These are phyloP conservation scores for Coluber constrictor DNA, from an alignment of 2,797 vertebrate species.

Conservation along the genomic window DNA sequence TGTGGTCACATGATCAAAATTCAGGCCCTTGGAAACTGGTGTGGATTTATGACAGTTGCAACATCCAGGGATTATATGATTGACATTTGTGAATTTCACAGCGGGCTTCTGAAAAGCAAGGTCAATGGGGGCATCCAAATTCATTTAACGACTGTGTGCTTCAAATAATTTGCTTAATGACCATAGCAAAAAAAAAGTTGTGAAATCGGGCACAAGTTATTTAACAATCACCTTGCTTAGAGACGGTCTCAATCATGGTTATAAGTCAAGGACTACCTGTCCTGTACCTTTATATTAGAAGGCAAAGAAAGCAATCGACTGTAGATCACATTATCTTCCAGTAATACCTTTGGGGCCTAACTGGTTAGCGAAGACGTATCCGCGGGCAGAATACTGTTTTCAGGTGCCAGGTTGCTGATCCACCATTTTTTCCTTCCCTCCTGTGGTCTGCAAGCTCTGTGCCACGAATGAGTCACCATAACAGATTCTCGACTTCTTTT, in stretches of 20 bases:
- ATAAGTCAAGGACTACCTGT: background rate
- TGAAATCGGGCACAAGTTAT: background rate
- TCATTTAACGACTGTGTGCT: background rate
- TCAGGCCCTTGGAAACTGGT: background rate
- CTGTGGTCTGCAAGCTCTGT: background rate
- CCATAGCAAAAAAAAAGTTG: background rate
- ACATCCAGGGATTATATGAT: too few relatives aligned
- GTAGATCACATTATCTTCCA: background rate
- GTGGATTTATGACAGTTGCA: background rate
- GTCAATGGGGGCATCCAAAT: background rate
- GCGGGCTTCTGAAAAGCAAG: background rate
- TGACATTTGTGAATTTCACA: background rate
- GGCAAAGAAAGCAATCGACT: background rate
- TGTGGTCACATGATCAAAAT: background rate
- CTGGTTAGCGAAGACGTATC: background rate
- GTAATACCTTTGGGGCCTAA: background rate
- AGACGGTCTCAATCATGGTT: background rate
- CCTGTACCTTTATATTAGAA: background rate
- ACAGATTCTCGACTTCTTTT: conserved; percentile 1
- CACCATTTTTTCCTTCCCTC: background rate
- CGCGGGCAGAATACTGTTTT: background rate
- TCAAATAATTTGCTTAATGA: background rate
- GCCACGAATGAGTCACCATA: background rate
- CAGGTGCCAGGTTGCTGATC: background rate
- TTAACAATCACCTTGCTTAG: background rate